A percentile compares a stretch with the other conserved stretches of the same genome.
Conservation (phyloP, 2,797 vertebrate genomes). For the Pelodytes ibericus region DNA sequence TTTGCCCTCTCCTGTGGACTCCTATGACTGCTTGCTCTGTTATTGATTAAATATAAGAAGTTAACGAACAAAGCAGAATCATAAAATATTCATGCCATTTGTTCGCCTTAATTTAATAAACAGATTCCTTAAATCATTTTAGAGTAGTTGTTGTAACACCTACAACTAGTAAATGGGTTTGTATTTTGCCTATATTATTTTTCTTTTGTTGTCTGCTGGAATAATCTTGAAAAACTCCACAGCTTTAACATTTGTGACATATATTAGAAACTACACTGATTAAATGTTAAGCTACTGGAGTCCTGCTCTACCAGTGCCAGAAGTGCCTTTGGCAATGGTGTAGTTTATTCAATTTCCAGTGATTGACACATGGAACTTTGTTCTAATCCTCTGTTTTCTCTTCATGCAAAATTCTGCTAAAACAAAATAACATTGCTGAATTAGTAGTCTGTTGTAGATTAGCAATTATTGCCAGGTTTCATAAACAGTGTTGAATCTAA, state of each 20-base stretch:
- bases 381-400: conserved; percentile 16
- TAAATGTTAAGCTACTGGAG: conserved; percentile 33
- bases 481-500: conserved; percentile 5
- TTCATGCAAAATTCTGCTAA: conserved; percentile 1
- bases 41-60: too few relatives aligned
- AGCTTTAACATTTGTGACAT: conserved; percentile 22
- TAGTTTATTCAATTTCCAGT: conserved; percentile 25
- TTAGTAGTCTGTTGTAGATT: not conserved
- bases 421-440: conserved; percentile 9
- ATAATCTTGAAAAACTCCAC: not conserved
- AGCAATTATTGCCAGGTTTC: conserved; percentile 10
- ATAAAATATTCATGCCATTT: too few relatives aligned
- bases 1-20: too few relatives aligned
- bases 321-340: conserved; percentile 19
- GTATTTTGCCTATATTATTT: not conserved
- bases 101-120: too few relatives aligned
- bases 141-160: too few relatives aligned
- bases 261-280: conserved; percentile 11
- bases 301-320: conserved; percentile 8
- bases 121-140: too few relatives aligned
- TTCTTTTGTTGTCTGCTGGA: not conserved
- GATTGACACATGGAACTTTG: conserved; percentile 25
- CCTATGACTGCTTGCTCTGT: too few relatives aligned
- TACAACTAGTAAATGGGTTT: too few relatives aligned
- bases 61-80: too few relatives aligned